These are phyloP conservation scores for Manis pentadactyla DNA, from an alignment of 2,797 vertebrate species.

Conservation along the genomic window DNA sequence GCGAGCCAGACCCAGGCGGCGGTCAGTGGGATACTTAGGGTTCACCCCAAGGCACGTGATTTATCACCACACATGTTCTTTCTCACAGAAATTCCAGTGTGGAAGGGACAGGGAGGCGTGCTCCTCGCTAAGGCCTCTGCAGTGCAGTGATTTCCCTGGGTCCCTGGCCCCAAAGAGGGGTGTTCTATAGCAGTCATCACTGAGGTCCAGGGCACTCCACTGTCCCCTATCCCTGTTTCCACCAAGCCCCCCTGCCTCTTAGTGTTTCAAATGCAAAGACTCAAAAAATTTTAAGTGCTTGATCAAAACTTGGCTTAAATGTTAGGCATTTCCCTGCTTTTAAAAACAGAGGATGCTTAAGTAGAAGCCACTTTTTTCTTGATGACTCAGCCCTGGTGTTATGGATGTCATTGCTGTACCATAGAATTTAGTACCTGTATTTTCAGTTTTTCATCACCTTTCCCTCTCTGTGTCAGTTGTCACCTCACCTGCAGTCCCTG, in stretches of 20 bases:
- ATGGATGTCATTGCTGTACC: background rate
- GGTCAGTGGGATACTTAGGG: background rate
- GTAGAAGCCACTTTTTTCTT: background rate
- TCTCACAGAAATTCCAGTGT: background rate
- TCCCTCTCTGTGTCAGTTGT: background rate
- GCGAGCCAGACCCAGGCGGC: background rate
- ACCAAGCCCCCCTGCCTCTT: background rate
- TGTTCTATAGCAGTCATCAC: background rate
- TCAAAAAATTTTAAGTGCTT: slow-evolving; percentile 22
- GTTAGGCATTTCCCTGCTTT: slow-evolving; percentile 53
- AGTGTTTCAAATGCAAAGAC: slow-evolving; percentile 40
- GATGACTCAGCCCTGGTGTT: background rate
- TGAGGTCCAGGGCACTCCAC: background rate
- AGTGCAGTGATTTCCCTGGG: background rate
- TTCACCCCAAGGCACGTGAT: background rate
- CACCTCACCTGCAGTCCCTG: background rate
- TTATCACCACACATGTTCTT: background rate
- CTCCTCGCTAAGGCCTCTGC: background rate
- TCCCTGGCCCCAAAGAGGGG: background rate
- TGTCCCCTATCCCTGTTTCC: background rate
- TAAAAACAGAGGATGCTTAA: slow-evolving; percentile 40
- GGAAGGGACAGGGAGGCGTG: background rate
- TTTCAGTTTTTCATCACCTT: slow-evolving; percentile 45
- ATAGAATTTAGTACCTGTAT: slow-evolving; percentile 30
- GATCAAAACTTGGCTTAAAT: slow-evolving; percentile 46